phyloP scores from a whole-genome alignment of 2,888 invertebrate species.

The Callosobruchus maculatus region DNA sequence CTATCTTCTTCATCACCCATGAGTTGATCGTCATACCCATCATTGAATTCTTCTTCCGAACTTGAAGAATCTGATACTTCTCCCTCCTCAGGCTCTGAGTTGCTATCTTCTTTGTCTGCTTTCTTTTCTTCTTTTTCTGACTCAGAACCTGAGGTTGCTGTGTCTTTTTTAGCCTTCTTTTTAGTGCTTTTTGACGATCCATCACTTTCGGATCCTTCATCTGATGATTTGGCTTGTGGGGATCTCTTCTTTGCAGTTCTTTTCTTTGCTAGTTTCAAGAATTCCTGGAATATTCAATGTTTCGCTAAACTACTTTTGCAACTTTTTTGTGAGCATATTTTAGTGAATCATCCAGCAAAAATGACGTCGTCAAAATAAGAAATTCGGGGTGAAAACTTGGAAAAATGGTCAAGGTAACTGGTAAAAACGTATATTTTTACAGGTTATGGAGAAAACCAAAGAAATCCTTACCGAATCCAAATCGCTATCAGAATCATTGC shows the following conservation, averaged over 20 bases:
- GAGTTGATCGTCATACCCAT: constrained; percentile 94
- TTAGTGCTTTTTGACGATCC: constrained; percentile 30
- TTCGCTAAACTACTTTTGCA: neutral
- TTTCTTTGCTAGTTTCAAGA: constrained; percentile 77
- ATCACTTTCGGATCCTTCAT: constrained; percentile 47
- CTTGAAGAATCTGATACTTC: constrained; percentile 73
- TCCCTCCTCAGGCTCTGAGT: constrained; percentile 82
- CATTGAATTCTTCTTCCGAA: constrained; percentile 86
- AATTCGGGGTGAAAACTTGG: neutral
- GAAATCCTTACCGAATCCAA: constrained; percentile 70
- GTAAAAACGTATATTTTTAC: neutral
- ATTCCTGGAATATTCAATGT: constrained; percentile 57
- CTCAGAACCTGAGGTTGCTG: constrained; percentile 41
- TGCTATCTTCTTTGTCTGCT: constrained; percentile 41
- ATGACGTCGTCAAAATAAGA: neutral
- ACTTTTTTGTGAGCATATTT: neutral
- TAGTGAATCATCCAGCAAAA: neutral
- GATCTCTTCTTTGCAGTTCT: constrained; percentile 61
- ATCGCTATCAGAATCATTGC: constrained; percentile 76
- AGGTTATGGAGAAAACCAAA: neutral
- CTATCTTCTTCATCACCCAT: constrained; percentile 97
- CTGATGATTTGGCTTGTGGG: constrained; percentile 32
- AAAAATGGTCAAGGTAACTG: neutral
- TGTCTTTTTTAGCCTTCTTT: constrained; percentile 38
- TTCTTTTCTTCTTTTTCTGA: constrained; percentile 48